A percentile compares a stretch with the other conserved stretches of the same genome.
phyloP scores from a whole-genome alignment of 2,113 vertebrate species.

The Apodemus speciosus region DNA sequence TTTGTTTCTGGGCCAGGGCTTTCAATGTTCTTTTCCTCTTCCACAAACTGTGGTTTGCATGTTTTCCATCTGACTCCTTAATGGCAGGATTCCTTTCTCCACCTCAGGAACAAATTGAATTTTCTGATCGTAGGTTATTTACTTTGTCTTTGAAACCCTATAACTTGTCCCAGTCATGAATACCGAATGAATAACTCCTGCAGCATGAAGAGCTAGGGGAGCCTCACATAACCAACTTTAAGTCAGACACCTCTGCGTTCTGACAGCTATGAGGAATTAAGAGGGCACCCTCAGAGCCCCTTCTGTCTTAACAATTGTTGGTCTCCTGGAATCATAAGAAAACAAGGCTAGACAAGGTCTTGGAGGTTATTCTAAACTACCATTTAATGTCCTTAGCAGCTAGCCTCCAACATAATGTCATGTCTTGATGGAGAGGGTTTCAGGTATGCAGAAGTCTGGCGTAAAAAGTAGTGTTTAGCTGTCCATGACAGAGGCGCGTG shows the following conservation, averaged over 20 bases:
- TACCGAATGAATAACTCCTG: conserved; percentile 56
- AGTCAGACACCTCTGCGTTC: conserved; percentile 43
- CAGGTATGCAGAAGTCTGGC: conserved; percentile 25
- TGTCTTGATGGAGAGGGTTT: neutral
- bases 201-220: conserved; percentile 55
- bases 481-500: conserved; percentile 59
- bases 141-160: conserved; percentile 74
- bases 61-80: conserved; percentile 67
- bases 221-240: neutral
- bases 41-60: conserved; percentile 59
- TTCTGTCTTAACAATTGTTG: conserved; percentile 37
- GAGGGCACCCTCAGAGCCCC: neutral
- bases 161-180: conserved; percentile 60
- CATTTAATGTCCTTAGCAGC: neutral
- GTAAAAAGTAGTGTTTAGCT: conserved; percentile 56
- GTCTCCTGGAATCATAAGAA: conserved; percentile 24
- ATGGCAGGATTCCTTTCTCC: conserved; percentile 64
- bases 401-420: neutral
- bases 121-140: conserved; percentile 67
- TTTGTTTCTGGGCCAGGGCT: conserved; percentile 45
- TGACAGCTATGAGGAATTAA: neutral
- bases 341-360: neutral
- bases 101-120: conserved; percentile 71
- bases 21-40: conserved; percentile 61
- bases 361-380: neutral